Evolutionary conservation across 2,113 vertebrate genomes (phyloP).

Genomic region (Sinocyclocheilus rhinocerous): DNA sequence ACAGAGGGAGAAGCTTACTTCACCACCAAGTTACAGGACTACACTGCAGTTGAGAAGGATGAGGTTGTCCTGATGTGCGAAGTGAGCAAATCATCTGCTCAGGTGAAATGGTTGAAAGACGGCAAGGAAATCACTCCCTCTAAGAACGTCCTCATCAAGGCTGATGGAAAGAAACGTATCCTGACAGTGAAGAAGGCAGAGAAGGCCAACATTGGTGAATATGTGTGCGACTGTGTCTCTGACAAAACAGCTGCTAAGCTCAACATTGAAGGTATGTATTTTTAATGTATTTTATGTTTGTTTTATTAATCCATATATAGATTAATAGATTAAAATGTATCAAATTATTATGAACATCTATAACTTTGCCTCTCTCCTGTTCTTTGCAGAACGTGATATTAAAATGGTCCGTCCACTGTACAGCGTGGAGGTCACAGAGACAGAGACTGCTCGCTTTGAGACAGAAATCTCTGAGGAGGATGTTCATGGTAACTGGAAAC

Average conservation of each 20-base stretch:
- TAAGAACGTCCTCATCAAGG: conserved; percentile 84
- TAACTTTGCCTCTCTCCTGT: conserved; percentile 3
- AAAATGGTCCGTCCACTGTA: conserved; percentile 83
- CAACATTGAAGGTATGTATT: conserved; percentile 86
- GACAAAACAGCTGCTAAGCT: conserved; percentile 92
- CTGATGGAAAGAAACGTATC: conserved; percentile 90
- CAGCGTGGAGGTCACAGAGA: conserved; percentile 88
- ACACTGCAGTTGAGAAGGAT: conserved; percentile 93
- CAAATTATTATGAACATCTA: neutral
- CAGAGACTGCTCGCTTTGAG: conserved; percentile 85
- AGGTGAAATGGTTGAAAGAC: conserved; percentile 96
- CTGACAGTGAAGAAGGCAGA: conserved; percentile 88
- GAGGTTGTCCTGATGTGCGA: conserved; percentile 93
- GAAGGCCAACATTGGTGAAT: conserved; percentile 89
- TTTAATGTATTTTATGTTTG: neutral
- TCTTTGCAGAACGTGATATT: conserved; percentile 83
- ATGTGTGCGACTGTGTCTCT: conserved; percentile 94
- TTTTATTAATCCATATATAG: neutral
- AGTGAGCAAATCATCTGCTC: conserved; percentile 88
- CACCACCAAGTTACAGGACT: conserved; percentile 93
- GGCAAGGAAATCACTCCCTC: conserved; percentile 89
- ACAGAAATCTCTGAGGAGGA: conserved; percentile 89
- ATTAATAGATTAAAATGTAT: neutral
- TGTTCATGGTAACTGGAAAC: conserved; percentile 86
- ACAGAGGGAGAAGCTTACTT: conserved; percentile 97